Evolutionary conservation across 2,113 vertebrate species (phyloP).

Genomic region (Daboia siamensis): DNA sequence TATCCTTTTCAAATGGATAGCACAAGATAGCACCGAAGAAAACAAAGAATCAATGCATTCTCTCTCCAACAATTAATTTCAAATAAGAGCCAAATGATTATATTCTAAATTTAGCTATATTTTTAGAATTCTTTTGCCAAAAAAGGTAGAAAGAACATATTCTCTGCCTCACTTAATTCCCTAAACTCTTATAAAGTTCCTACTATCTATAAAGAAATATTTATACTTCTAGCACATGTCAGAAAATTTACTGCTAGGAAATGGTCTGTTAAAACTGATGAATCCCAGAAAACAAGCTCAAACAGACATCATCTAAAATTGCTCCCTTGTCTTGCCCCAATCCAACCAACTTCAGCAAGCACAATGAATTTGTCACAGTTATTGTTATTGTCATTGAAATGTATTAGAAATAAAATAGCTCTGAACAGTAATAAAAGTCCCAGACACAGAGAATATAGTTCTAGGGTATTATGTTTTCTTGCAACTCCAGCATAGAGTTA

Average conservation of each 20-base stretch:
- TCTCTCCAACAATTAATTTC: not conserved
- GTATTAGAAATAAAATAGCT: slow-evolving; percentile 42
- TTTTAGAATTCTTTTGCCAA: slow-evolving; percentile 1
- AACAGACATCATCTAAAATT: not conserved
- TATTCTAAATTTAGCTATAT: not conserved
- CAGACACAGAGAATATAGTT: slow-evolving; percentile 47
- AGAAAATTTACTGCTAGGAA: slow-evolving; percentile 46
- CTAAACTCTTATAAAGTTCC: not conserved
- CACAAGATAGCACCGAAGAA: not conserved
- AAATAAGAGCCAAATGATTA: not conserved
- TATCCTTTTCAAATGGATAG: not conserved
- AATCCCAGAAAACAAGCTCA: slow-evolving; percentile 31
- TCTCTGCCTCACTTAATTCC: not conserved
- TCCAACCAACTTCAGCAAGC: not conserved
- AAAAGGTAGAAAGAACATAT: not conserved
- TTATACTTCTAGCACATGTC: not conserved
- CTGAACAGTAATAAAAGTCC: slow-evolving; percentile 46
- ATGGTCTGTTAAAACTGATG: slow-evolving; percentile 27
- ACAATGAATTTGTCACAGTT: slow-evolving; percentile 10
- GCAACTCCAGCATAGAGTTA: slow-evolving; percentile 19
- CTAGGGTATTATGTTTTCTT: slow-evolving; percentile 36
- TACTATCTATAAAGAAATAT: slow-evolving; percentile 14
- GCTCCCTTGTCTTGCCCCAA: not conserved
- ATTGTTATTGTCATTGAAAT: not conserved
- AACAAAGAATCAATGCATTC: not conserved